Evolutionary conservation across 2,888 invertebrate species (phyloP).

Genomic region (Agrochola litura): DNA sequence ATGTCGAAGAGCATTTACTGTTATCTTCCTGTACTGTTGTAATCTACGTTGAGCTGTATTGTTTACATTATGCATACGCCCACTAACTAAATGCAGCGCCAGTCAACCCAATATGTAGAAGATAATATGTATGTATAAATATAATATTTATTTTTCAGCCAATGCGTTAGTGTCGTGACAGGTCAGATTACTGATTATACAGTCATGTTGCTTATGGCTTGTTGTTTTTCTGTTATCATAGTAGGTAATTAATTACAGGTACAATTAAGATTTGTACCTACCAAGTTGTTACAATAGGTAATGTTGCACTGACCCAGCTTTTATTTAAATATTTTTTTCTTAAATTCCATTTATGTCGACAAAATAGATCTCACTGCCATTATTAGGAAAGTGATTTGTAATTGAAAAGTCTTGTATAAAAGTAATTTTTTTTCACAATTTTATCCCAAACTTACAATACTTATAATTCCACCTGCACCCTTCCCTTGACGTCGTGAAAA

Average conservation of each 20-base stretch:
- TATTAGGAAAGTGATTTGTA: background rate
- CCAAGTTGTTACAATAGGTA: background rate
- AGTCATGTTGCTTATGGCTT: constrained; percentile 81
- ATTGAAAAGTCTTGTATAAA: background rate
- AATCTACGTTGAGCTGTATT: constrained; percentile 11
- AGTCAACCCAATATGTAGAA: constrained; percentile 24
- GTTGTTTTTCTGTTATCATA: constrained; percentile 69
- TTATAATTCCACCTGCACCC: background rate
- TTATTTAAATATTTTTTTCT: background rate
- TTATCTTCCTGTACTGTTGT: constrained; percentile 27
- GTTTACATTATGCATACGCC: constrained; percentile 28
- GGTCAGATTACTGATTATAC: constrained; percentile 85
- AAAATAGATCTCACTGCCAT: background rate
- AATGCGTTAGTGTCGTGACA: constrained; percentile 81
- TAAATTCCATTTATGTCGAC: background rate
- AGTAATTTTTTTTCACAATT: no score
- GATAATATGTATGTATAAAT: constrained; percentile 64
- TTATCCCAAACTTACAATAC: background rate
- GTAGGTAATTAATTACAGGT: background rate
- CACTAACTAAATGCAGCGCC: constrained; percentile 33
- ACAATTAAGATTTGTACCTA: background rate
- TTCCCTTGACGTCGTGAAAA: background rate
- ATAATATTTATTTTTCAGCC: constrained; percentile 86
- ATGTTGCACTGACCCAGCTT: constrained; percentile 48
- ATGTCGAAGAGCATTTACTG: background rate